Percentiles rank a stretch among this genome's conserved stretches.
These are phyloP conservation scores for Gambusia holbrooki DNA, from an alignment of 2,113 vertebrate genomes.

Conservation along the genomic window DNA sequence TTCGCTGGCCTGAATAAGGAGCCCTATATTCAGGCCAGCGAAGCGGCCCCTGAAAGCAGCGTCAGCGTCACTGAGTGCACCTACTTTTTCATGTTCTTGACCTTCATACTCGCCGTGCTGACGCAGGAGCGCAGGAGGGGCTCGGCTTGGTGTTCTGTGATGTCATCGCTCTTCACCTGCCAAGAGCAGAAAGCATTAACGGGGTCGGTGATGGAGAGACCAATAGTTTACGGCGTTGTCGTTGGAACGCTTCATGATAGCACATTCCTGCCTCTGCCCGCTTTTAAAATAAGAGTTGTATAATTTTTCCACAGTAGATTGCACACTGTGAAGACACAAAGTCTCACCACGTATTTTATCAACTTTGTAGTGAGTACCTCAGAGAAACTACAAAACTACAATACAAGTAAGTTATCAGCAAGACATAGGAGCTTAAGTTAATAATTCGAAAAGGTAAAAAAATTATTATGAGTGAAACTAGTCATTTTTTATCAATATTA, in stretches of 20 bases:
- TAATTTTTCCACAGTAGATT: neutral
- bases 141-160: slow-evolving; percentile 86
- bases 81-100: slow-evolving; percentile 99
- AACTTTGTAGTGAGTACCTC: no score
- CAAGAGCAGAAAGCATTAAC: slow-evolving; percentile 16
- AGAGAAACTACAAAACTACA: no score
- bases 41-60: slow-evolving; percentile 59
- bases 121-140: slow-evolving; percentile 88
- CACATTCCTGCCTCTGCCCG: neutral
- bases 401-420: no score
- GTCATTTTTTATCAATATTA: no score
- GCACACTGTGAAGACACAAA: no score
- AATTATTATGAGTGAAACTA: no score
- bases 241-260: neutral
- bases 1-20: slow-evolving; percentile 73
- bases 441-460: no score
- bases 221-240: neutral
- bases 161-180: slow-evolving; percentile 88
- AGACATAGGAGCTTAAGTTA: no score
- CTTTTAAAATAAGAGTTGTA: neutral
- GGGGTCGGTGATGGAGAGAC: neutral
- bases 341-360: no score
- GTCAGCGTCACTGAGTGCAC: slow-evolving; percentile 60
- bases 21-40: slow-evolving; percentile 37
- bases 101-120: slow-evolving; percentile 97